Evolutionary conservation across 2,888 invertebrate species (phyloP), one percentile per base, ranked within the genome.

Genomic region (Drosophila kuntzei): DNA sequence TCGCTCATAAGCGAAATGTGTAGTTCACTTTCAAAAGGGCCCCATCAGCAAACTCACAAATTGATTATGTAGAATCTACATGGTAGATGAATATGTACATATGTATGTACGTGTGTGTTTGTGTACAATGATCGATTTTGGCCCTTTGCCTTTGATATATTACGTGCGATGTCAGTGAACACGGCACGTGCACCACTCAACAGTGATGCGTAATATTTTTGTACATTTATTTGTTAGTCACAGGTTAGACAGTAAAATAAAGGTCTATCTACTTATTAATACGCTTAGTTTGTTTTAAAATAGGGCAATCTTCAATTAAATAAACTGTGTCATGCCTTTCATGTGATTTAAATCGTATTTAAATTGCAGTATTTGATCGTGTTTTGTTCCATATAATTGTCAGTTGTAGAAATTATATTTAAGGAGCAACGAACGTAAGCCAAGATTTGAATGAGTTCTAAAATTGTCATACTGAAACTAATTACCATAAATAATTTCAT

Each of bases 111-210:
- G 12, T 43, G 32, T 57, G 49, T 43, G 12, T 62, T 32, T 37
- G 3, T 16, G 29, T 50, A 32, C 36, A 34, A 59, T 75, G 78
- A 72, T 78, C 49, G 72, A 80, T 76, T 72, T 59, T n/a, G 27
- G 76, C 80, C 80, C 76, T 85, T 79, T 47, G 49, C 54, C 49
- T 68, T 65, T 58, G 47, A 67, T 64, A 55, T 65, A 67, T 78
- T 86, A 86, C 86, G 82, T 82, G 82, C 70, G 36, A 65, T 59
- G 54, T 49, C 36, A 47, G 20, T 29, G 20, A 55, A 32, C 18
- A 41, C 32, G 70, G 73, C 82, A 86, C 86, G 82, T 86, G 82
- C 73, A 79, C 83, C 86, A 80, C 18, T 58, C 41, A 18, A 7
- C 36, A 57, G 71, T 44, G 71, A 59, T 74, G 74, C 20, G 57